These are phyloP conservation scores for Podarcis siculus DNA, from an alignment of 2,797 vertebrate species.

Conservation along the genomic window DNA sequence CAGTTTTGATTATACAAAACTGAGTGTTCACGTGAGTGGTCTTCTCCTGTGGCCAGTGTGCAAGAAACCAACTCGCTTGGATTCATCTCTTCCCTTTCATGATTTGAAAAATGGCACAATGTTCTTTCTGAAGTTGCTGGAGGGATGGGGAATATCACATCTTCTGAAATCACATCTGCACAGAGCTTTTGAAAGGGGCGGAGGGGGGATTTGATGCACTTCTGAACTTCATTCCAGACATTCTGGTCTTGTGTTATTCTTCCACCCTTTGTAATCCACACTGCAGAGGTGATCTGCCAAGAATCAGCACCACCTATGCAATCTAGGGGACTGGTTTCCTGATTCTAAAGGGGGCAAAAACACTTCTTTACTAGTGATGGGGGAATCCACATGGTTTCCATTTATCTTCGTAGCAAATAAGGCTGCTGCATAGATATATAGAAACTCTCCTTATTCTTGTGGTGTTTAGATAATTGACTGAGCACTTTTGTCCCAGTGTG, in stretches of 20 bases:
- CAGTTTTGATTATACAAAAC: neutral
- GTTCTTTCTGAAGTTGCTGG: neutral
- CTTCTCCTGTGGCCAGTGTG: neutral
- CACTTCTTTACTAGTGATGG: neutral
- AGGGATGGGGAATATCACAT: neutral
- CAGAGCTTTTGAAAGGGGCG: neutral
- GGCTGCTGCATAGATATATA: neutral
- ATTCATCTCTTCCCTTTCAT: neutral
- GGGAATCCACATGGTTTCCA: neutral
- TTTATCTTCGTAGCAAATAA: neutral
- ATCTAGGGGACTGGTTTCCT: neutral
- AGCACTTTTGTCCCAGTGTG: neutral
- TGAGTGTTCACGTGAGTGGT: neutral
- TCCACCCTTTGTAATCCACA: neutral
- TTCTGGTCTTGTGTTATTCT: neutral
- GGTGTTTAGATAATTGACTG: neutral
- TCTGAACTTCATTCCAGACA: neutral
- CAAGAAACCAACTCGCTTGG: neutral
- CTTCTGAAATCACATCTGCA: neutral
- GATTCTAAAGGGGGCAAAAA: neutral
- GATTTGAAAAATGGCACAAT: neutral
- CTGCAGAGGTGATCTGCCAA: neutral
- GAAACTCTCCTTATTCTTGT: neutral
- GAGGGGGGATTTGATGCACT: neutral
- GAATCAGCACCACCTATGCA: slow-evolving; percentile 9